Evolutionary conservation across 2,888 invertebrate species (phyloP), one percentile per base, ranked within the genome.

Genomic region (Endotricha flammealis): DNA sequence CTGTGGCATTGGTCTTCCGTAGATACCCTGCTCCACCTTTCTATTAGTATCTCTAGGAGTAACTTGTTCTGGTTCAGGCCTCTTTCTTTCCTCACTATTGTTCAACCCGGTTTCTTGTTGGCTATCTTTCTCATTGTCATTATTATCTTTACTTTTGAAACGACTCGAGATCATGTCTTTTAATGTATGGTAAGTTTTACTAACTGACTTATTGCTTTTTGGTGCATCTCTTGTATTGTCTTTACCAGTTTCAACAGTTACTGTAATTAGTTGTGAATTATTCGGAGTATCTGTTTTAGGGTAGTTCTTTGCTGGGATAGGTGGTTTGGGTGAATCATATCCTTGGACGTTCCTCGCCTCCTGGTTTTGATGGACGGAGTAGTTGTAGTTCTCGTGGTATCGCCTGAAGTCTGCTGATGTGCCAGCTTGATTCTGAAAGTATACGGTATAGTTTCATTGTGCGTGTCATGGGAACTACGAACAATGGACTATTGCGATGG

Each of bases 91-190:
- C 46, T 91, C 91, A 34, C 89, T 86, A 46, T 91, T 92, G 62
- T 91, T 91, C 33, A 91, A 68, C 51, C 88, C 77, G 0, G 76
- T 60, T 50, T 87, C 85, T 27, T 80, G 82, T 24, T 90, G 90
- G 36, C 74, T 77, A 24, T 63, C 69, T 40, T 79, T 87, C 13
- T 89, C 90, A 36, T 81, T 87, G 12, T 90, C 90, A 57, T 75
- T 86, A 28, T 74, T 90, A 13, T 87, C 87, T 64, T 89, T 90
- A 52, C 88, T 90, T 56, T 92, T 92, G 68, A 94, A 94, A 57
- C 92, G 90, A 67, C 92, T 93, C 12, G 93, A 93, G 62, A 94
- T 93, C 88, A 94, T 92, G 58, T 94, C 94, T 83, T 93, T 94
- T 43, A 94, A 89, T 3, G 94, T 93, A 66, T 94, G 92, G 62